Base-by-base conservation (phyloP, 2,888 invertebrate species). In the Acleris sparsana region DNA sequence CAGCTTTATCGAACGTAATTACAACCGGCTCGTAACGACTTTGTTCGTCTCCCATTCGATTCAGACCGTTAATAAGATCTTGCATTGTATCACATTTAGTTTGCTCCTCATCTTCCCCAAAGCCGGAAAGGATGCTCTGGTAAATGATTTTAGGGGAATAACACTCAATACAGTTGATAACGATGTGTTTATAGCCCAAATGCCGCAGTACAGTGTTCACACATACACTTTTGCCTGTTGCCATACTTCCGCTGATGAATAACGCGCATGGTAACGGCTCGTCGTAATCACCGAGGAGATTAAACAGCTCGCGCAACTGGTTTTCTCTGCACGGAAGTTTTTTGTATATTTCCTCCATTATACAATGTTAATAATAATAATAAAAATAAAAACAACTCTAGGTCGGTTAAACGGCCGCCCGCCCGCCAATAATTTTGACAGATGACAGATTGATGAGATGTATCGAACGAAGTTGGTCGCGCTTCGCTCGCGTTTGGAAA, bases 161-260 rank as follows among this genome's bases (percentile, higher is more conserved):
- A 82, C 96, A 97, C 86, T 98, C 97, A 7, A 97, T 94, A 80
- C 97, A 96, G 88, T 97, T 96, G 33, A 98, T 89, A 48, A 94
- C 80, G 39, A 95, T 94, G 75, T 94, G 89, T 83, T 93, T 94
- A 70, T 95, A 94, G 59, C 93, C 80, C 51, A 95, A 86, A 75
- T 90, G 84, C 48, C 90, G 79, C 4, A 98, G 83, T 13, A 96
- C 85, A 11, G 93, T 88, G 61, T 92, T 93, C 5, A 96, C 82
- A 65, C 97, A 93, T 18, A 95, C 84, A n/a, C 95, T 94, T 93
- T 98, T 98, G 33, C 97, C 98, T 22, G 96, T 96, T 11, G 96
- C 95, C 72, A 96, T 95, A 81, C 96, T 96, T n/a, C 98, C 98
- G 82, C 95, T 95, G 62, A 97, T 76, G 89, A 96, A 97, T 75